phyloP scores from a whole-genome alignment of 1,140 invertebrate genomes.

The Gonioctena quinquepunctata region DNA sequence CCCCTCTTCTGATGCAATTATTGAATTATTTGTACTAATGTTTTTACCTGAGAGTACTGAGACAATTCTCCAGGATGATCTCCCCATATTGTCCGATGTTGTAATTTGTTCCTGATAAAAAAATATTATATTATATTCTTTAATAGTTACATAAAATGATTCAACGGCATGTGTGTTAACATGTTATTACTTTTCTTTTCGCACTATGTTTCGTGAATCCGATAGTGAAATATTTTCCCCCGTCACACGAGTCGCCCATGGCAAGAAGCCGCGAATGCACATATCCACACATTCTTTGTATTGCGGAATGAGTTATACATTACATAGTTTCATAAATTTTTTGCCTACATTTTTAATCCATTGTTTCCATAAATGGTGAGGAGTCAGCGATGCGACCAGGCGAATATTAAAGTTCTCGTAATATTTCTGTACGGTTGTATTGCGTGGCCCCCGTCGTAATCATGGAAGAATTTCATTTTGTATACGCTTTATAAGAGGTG shows the following conservation, averaged over 20 bases:
- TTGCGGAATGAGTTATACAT: neutral
- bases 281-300: neutral
- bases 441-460: neutral
- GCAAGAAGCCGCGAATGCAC: neutral
- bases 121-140: too few relatives aligned
- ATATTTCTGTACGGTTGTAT: neutral
- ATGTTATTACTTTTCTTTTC: too few relatives aligned
- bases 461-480: neutral
- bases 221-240: too few relatives aligned
- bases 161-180: too few relatives aligned
- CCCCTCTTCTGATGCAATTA: too few relatives aligned
- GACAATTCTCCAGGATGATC: too few relatives aligned
- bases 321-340: neutral
- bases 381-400: neutral
- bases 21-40: too few relatives aligned
- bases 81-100: too few relatives aligned
- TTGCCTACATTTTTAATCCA: neutral
- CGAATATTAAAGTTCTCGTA: neutral
- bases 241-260: neutral
- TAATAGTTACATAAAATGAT: too few relatives aligned
- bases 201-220: too few relatives aligned
- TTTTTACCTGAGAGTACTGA: too few relatives aligned
- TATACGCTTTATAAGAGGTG: neutral
- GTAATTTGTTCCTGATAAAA: too few relatives aligned
- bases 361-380: neutral